Evolutionary conservation across 2,888 invertebrate species (phyloP).

Genomic region (Clepsis dumicolana): DNA sequence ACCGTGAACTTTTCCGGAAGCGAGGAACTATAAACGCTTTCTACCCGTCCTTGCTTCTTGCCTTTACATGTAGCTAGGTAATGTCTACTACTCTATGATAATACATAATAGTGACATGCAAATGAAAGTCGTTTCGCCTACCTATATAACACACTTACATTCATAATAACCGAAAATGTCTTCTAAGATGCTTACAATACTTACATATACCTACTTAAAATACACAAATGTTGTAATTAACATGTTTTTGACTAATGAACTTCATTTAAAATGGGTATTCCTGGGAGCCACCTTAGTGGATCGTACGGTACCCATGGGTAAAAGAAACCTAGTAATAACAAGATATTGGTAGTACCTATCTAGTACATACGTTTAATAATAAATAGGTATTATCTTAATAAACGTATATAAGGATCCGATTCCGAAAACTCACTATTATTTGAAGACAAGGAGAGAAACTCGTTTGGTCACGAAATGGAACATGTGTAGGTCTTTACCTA

Average conservation of each 20-base stretch:
- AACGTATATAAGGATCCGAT: slow-evolving; percentile 3
- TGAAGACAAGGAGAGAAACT: neutral
- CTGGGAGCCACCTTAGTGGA: neutral
- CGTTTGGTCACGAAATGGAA: no score
- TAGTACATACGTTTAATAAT: neutral
- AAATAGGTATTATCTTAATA: no score
- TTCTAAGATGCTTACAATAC: slow-evolving; percentile 30
- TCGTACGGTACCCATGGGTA: neutral
- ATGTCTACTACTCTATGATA: slow-evolving; percentile 69
- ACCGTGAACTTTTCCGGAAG: slow-evolving; percentile 80
- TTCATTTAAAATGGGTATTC: slow-evolving; percentile 19
- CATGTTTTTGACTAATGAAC: slow-evolving; percentile 18
- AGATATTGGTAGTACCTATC: neutral
- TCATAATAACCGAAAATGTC: slow-evolving; percentile 30
- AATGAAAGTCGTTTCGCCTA: slow-evolving; percentile 32
- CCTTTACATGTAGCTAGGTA: slow-evolving; percentile 84
- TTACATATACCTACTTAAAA: no score
- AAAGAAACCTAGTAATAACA: slow-evolving; percentile 10
- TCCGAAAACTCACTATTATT: neutral
- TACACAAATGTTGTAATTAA: slow-evolving; percentile 12
- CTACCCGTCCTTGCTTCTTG: slow-evolving; percentile 85
- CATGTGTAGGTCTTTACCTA: no score
- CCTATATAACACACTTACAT: slow-evolving; percentile 25
- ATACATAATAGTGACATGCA: slow-evolving; percentile 31
- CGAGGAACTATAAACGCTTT: slow-evolving; percentile 82